Evolutionary conservation across 2,113 vertebrate genomes (phyloP).

Genomic region (Echinops telfairi): DNA sequence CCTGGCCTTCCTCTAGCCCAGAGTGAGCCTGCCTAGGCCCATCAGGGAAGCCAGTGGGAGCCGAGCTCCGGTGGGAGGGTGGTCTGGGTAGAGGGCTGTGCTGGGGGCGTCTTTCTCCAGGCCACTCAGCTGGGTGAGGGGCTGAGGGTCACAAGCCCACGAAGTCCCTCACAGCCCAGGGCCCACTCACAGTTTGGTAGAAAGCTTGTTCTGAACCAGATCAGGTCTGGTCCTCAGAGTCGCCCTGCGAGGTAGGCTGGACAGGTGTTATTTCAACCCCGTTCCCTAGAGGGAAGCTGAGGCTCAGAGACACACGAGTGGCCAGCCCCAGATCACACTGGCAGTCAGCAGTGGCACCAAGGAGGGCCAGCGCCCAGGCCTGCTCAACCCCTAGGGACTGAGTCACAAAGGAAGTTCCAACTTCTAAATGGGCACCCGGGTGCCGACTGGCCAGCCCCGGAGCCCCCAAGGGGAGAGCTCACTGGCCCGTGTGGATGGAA

Average conservation of each 20-base stretch:
- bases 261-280: conserved; percentile 72
- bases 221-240: conserved; percentile 66
- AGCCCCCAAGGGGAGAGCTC: neutral
- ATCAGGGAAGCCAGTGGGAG: conserved; percentile 53
- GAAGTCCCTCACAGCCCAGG: conserved; percentile 74
- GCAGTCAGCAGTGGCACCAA: conserved; percentile 34
- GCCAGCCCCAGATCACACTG: conserved; percentile 59
- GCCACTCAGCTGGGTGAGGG: neutral
- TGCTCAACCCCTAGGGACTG: conserved; percentile 45
- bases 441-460: neutral
- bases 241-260: conserved; percentile 81
- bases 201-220: conserved; percentile 62
- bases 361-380: conserved; percentile 55
- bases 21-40: conserved; percentile 70
- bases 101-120: conserved; percentile 68
- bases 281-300: conserved; percentile 68
- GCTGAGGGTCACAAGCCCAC: conserved; percentile 40
- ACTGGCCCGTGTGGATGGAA: neutral
- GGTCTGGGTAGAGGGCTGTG: conserved; percentile 29
- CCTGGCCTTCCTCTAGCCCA: conserved; percentile 73
- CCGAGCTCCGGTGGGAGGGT: conserved; percentile 12
- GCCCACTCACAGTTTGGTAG: conserved; percentile 42
- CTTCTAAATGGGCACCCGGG: conserved; percentile 32
- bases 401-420: conserved; percentile 38
- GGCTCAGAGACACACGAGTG: conserved; percentile 70